phyloP scores from a whole-genome alignment of 2,888 invertebrate species.

The Caenorhabditis sulstoni region DNA sequence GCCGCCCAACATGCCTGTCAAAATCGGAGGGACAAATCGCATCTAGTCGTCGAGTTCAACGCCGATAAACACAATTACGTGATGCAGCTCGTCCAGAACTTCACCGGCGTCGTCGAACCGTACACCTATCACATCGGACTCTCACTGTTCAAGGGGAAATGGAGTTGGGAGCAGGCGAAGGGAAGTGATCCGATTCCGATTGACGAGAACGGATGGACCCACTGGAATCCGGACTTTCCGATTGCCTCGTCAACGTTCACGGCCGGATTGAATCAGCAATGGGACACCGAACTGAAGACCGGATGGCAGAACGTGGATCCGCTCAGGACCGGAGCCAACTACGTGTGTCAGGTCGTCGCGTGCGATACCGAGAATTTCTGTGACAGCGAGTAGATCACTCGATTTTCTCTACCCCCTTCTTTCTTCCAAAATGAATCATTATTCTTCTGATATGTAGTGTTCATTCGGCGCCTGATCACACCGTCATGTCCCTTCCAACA shows the following conservation, averaged over 20 bases:
- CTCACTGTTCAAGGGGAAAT: slow-evolving; percentile 12
- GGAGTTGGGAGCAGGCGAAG: slow-evolving; percentile 38
- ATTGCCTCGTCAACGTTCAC: background rate
- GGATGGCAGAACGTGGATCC: slow-evolving; percentile 47
- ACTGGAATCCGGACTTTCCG: slow-evolving; percentile 44
- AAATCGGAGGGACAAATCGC: slow-evolving; percentile 10
- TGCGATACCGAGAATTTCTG: slow-evolving; percentile 56
- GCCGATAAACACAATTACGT: slow-evolving; percentile 40
- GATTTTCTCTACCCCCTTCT: too few species aligned
- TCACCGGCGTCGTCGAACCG: slow-evolving; percentile 27
- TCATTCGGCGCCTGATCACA: too few species aligned
- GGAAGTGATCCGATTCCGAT: slow-evolving; percentile 9
- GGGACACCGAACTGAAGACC: background rate
- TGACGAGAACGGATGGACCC: background rate
- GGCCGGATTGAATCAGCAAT: slow-evolving; percentile 27
- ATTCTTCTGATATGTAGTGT: too few species aligned
- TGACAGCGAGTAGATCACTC: too few species aligned
- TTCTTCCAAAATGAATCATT: too few species aligned
- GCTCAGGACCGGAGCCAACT: slow-evolving; percentile 19
- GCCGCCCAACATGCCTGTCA: slow-evolving; percentile 52
- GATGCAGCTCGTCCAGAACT: slow-evolving; percentile 15
- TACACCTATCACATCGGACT: slow-evolving; percentile 49
- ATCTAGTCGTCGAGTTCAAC: slow-evolving; percentile 43
- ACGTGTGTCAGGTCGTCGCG: slow-evolving; percentile 41
- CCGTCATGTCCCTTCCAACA: too few species aligned